These are phyloP conservation scores for Monochamus alternatus DNA, from an alignment of 2,888 invertebrate species.

Conservation along the genomic window DNA sequence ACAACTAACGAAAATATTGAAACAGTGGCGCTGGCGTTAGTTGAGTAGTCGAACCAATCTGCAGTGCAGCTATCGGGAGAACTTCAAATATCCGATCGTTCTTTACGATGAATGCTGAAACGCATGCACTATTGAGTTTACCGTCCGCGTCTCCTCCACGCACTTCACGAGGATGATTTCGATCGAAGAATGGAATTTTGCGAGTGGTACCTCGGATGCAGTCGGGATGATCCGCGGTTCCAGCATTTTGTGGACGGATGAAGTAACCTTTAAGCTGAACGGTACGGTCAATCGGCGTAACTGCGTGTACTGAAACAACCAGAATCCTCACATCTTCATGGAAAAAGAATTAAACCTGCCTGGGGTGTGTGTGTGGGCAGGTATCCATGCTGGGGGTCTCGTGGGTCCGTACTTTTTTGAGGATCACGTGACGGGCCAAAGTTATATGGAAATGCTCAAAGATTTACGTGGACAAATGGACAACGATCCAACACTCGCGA, in stretches of 20 bases:
- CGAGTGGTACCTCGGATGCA: no score
- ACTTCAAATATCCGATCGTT: conserved; percentile 24
- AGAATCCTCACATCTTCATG: no score
- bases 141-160: conserved; percentile 48
- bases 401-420: conserved; percentile 8
- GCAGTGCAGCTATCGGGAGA: conserved; percentile 28
- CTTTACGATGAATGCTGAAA: conserved; percentile 18
- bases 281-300: no score
- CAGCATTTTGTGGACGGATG: no score
- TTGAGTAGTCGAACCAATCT: conserved; percentile 36
- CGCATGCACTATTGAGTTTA: conserved; percentile 18
- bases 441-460: conserved; percentile 30
- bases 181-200: conserved; percentile 53
- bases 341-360: no score
- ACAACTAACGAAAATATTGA: conserved; percentile 30
- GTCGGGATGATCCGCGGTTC: conserved; percentile 49
- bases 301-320: no score
- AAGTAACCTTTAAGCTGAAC: conserved; percentile 52
- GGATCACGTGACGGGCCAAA: conserved; percentile 47
- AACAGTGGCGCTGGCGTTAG: conserved; percentile 36
- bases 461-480: conserved; percentile 30
- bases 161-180: not conserved
- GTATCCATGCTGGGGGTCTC: no score
- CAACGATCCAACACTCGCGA: conserved; percentile 17
- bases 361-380: no score